phyloP scores from a whole-genome alignment of 2,113 vertebrate genomes.

The Electrona antarctica region DNA sequence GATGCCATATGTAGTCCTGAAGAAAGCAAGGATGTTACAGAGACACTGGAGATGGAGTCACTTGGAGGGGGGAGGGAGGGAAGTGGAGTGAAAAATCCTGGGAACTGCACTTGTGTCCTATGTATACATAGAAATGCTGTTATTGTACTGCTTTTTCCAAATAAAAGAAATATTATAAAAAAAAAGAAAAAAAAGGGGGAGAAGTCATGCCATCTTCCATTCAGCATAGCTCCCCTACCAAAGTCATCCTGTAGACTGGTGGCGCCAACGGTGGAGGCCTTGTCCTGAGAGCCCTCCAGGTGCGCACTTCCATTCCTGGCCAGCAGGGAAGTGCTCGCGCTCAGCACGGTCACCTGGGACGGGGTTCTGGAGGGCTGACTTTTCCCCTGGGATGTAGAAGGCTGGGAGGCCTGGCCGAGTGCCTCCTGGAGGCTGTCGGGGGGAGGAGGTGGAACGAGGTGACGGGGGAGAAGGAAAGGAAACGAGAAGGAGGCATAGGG shows the following conservation, averaged over 20 bases:
- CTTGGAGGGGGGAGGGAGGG: too few relatives aligned
- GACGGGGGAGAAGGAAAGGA: constrained; percentile 71
- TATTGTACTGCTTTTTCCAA: too few relatives aligned
- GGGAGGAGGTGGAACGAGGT: constrained; percentile 70
- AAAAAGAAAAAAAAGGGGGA: too few relatives aligned
- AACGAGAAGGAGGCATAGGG: constrained; percentile 41
- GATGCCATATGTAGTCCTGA: too few relatives aligned
- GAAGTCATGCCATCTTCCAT: background rate
- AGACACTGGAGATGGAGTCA: too few relatives aligned
- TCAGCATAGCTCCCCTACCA: constrained; percentile 75
- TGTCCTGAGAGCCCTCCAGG: constrained; percentile 95
- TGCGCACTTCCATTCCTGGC: constrained; percentile 98
- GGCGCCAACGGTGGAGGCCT: constrained; percentile 90
- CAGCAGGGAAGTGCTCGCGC: constrained; percentile 97
- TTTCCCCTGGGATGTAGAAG: constrained; percentile 89
- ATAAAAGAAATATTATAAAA: too few relatives aligned
- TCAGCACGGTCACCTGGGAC: constrained; percentile 94
- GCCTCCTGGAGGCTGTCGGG: constrained; percentile 95
- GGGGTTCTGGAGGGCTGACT: constrained; percentile 91
- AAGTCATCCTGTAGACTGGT: constrained; percentile 97
- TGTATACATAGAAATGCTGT: too few relatives aligned
- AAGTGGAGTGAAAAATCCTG: too few relatives aligned
- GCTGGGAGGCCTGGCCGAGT: constrained; percentile 93
- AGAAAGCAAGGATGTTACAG: too few relatives aligned
- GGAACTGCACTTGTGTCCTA: too few relatives aligned